These are phyloP conservation scores for Sitobion miscanthi DNA, from an alignment of 1,140 invertebrate species.

Conservation along the genomic window DNA sequence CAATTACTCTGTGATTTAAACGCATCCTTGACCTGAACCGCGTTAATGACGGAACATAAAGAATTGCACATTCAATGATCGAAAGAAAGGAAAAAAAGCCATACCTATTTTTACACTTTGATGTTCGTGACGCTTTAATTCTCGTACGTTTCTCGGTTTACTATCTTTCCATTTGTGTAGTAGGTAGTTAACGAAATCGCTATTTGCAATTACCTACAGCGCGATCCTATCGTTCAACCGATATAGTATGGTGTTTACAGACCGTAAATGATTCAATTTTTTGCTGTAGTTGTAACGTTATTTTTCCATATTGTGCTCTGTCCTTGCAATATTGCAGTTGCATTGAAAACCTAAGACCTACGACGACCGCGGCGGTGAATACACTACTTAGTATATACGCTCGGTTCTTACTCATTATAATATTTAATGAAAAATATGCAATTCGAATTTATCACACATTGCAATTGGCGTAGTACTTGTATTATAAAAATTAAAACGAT, in stretches of 20 bases:
- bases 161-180: not conserved
- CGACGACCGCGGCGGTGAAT: not conserved
- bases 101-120: not conserved
- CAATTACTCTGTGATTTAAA: not conserved
- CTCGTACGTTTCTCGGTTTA: not conserved
- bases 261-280: not conserved
- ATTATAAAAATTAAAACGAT: not conserved
- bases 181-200: not conserved
- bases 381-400: not conserved
- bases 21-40: not conserved
- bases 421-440: not conserved
- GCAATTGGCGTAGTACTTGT: not conserved
- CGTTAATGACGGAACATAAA: not conserved
- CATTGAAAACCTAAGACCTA: not conserved
- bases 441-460: not conserved
- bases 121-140: constrained; percentile 17
- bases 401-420: not conserved
- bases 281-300: not conserved
- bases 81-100: not conserved
- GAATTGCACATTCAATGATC: not conserved
- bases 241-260: not conserved
- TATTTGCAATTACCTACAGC: not conserved
- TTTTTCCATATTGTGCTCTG: not conserved
- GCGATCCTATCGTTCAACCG: not conserved
- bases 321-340: not conserved